Conservation (phyloP, 2,113 vertebrate species). For the Notarius quadriscutis region DNA sequence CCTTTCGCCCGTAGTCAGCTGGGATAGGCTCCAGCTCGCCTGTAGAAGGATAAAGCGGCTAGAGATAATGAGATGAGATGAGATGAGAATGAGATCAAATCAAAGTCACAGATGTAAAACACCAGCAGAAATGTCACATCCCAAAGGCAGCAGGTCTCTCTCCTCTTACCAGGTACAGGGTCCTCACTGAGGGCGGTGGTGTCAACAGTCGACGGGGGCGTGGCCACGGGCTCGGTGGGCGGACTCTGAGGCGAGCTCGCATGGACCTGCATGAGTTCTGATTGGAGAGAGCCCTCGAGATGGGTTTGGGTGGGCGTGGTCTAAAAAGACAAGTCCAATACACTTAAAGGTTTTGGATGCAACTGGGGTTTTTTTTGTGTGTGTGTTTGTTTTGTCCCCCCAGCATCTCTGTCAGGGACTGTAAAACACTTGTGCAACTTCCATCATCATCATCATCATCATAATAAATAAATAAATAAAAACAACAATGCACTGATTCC, state of each 20-base stretch:
- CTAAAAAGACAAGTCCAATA: constrained; percentile 53
- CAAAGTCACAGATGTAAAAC: background rate
- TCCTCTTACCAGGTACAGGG: constrained; percentile 65
- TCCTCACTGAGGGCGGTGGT: constrained; percentile 78
- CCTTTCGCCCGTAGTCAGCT: too few relatives aligned
- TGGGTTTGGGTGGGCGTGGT: constrained; percentile 75
- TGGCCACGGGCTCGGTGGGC: constrained; percentile 62
- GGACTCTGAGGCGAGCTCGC: constrained; percentile 70
- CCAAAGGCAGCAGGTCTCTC: constrained; percentile 36
- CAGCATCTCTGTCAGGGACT: background rate
- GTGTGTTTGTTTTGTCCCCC: too few relatives aligned
- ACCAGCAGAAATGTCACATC: background rate
- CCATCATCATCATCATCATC: too few relatives aligned
- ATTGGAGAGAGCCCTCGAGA: constrained; percentile 77
- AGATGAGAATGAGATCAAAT: too few relatives aligned
- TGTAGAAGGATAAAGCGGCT: too few relatives aligned
- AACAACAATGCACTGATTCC: background rate
- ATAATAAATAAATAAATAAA: background rate
- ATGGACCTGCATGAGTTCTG: constrained; percentile 84
- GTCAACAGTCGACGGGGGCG: constrained; percentile 79
- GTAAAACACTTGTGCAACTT: background rate
- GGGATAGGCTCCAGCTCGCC: too few relatives aligned
- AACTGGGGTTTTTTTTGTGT: too few relatives aligned
- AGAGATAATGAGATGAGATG: too few relatives aligned
- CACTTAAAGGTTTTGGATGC: background rate